These are phyloP conservation scores for Stictonetta naevosa DNA, from an alignment of 2,113 vertebrate species.

Conservation along the genomic window DNA sequence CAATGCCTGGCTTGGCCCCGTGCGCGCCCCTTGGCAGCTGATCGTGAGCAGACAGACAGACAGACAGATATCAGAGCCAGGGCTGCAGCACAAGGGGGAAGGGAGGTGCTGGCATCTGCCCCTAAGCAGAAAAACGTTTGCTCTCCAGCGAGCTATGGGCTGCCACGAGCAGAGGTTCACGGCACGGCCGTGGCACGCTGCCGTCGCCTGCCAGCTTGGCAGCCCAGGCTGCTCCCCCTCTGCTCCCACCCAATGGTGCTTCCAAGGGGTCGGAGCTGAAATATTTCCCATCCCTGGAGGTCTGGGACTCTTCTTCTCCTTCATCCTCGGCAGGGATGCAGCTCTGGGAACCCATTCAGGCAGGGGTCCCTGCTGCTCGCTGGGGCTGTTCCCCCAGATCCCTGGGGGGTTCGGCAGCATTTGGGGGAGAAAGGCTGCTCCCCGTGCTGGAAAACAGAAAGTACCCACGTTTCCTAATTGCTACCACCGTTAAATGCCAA, in stretches of 20 bases:
- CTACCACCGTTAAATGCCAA: not conserved
- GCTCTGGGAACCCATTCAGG: not conserved
- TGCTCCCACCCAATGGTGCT: not conserved
- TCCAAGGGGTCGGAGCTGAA: not conserved
- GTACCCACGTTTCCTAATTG: not conserved
- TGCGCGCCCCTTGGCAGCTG: not conserved
- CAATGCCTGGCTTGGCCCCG: accelerated
- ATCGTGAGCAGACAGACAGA: not conserved
- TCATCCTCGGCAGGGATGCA: not conserved
- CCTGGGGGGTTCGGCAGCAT: too few relatives aligned
- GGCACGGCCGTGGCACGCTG: accelerated
- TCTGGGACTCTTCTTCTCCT: not conserved
- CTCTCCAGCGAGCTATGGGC: not conserved
- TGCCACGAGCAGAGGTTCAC: not conserved
- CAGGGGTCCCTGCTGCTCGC: too few relatives aligned
- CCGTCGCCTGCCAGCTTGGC: not conserved
- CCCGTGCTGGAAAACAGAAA: not conserved
- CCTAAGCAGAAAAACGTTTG: not conserved
- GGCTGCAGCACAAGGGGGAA: accelerated
- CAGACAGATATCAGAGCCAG: accelerated
- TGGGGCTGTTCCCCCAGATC: not conserved
- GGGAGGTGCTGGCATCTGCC: not conserved
- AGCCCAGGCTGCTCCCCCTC: not conserved
- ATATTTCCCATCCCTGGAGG: not conserved
- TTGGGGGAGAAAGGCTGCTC: too few relatives aligned